Evolutionary conservation across 2,888 invertebrate species (phyloP).

Genomic region (Aleiodes testaceus): DNA sequence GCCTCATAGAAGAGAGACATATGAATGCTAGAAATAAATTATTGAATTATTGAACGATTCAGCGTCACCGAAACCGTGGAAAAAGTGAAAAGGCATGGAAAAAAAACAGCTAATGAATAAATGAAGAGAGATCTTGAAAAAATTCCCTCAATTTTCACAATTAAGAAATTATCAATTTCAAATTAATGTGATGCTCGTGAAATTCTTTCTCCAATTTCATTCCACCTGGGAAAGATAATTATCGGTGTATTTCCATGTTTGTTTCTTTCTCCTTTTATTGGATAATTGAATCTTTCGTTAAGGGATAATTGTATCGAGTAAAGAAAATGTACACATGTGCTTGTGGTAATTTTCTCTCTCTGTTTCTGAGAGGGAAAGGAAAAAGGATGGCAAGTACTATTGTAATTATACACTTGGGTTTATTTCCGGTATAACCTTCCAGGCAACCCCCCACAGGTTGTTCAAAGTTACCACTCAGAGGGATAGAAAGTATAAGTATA

Average conservation of each 20-base stretch:
- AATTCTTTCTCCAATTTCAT: neutral
- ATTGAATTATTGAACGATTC: constrained; percentile 34
- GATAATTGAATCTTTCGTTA: too few species aligned
- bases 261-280: constrained; percentile 3
- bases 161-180: neutral
- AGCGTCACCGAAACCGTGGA: neutral
- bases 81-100: constrained; percentile 19
- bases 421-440: constrained; percentile 70
- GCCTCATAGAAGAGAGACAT: constrained; percentile 2
- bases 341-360: neutral
- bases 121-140: neutral
- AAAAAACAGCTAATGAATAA: neutral
- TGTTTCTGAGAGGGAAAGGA: neutral
- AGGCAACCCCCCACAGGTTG: constrained; percentile 43
- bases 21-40: constrained; percentile 29
- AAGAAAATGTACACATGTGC: constrained; percentile 3
- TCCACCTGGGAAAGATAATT: neutral
- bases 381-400: constrained; percentile 68
- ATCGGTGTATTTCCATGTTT: neutral
- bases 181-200: neutral
- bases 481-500: constrained; percentile 25
- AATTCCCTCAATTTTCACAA: neutral
- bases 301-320: neutral
- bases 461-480: constrained; percentile 26
- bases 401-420: constrained; percentile 73